A percentile compares a stretch with the other conserved stretches of the same genome.
Evolutionary conservation across 2,113 vertebrate species (phyloP).

Genomic region (Myocastor coypus): DNA sequence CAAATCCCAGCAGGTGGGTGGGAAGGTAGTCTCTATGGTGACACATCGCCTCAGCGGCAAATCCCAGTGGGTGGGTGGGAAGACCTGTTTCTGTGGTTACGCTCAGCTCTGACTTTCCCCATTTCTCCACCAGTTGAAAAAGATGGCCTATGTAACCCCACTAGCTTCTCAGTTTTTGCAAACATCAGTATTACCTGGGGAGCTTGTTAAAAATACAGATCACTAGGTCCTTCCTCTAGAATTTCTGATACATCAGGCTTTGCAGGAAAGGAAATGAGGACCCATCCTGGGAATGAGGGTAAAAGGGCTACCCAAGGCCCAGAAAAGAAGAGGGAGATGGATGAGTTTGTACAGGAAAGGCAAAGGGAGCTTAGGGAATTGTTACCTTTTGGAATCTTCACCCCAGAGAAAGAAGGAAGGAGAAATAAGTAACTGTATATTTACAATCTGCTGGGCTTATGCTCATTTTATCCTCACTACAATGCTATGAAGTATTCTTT

Average conservation of each 20-base stretch:
- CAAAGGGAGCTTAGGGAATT: not conserved
- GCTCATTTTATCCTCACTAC: constrained; percentile 54
- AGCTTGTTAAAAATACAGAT: constrained; percentile 50
- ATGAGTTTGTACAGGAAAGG: not conserved
- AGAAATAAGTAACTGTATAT: not conserved
- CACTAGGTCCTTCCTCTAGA: constrained; percentile 3
- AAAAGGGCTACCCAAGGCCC: not conserved
- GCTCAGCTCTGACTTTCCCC: constrained; percentile 58
- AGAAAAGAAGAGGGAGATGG: constrained; percentile 7
- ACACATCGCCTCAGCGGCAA: constrained; percentile 78
- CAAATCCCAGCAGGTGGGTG: constrained; percentile 84
- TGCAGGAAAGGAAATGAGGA: constrained; percentile 35
- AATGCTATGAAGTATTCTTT: constrained; percentile 46
- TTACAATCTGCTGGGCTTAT: not conserved
- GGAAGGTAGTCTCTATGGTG: constrained; percentile 84
- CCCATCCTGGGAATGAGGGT: not conserved
- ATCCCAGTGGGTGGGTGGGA: constrained; percentile 78
- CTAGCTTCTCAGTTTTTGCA: constrained; percentile 60
- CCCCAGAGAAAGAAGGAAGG: constrained; percentile 31
- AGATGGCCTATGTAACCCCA: constrained; percentile 67
- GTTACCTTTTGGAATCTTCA: not conserved
- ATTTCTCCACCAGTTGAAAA: constrained; percentile 67
- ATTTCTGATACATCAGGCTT: constrained; percentile 58
- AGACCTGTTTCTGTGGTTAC: constrained; percentile 81
- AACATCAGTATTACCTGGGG: constrained; percentile 64